A percentile compares a stretch with the other conserved stretches of the same genome.
These are phyloP conservation scores for Scelioninae gen. 2 DNA, from an alignment of 2,888 invertebrate genomes.

Conservation along the genomic window DNA sequence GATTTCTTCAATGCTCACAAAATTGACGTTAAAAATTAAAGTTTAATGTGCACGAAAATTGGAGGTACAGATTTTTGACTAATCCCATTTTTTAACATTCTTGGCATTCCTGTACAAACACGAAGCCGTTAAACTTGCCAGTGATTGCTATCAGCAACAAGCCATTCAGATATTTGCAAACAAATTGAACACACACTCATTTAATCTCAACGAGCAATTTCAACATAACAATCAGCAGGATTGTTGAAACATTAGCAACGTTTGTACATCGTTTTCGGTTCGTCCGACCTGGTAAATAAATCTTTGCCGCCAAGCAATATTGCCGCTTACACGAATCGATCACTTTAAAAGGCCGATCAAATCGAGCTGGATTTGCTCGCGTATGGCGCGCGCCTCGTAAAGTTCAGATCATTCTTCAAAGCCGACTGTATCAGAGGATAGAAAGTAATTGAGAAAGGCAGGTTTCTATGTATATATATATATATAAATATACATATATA, in stretches of 20 bases:
- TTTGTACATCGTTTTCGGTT: slow-evolving; percentile 30
- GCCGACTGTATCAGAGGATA: too few relatives aligned
- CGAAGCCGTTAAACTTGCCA: slow-evolving; percentile 2
- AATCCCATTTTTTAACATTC: too few relatives aligned
- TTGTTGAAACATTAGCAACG: slow-evolving; percentile 29
- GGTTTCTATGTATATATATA: too few relatives aligned
- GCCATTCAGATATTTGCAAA: slow-evolving; percentile 23
- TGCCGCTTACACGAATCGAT: slow-evolving; percentile 26
- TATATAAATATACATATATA: too few relatives aligned
- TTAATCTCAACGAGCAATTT: slow-evolving; percentile 35
- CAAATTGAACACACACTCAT: slow-evolving; percentile 35
- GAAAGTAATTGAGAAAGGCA: too few relatives aligned
- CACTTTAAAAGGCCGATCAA: slow-evolving; percentile 42
- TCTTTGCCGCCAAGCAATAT: slow-evolving; percentile 5
- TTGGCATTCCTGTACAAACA: too few relatives aligned
- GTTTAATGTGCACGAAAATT: too few relatives aligned
- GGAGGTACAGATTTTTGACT: too few relatives aligned
- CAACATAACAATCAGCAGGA: slow-evolving; percentile 20
- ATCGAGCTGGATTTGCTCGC: slow-evolving; percentile 27
- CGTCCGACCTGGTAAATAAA: slow-evolving; percentile 22
- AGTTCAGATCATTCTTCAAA: too few relatives aligned
- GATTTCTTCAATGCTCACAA: too few relatives aligned
- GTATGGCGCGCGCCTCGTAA: slow-evolving; percentile 7
- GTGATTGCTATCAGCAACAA: slow-evolving; percentile 13
- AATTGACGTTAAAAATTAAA: too few relatives aligned